These are phyloP conservation scores for Thalassoma bifasciatum DNA, from an alignment of 2,113 vertebrate species.

Conservation along the genomic window DNA sequence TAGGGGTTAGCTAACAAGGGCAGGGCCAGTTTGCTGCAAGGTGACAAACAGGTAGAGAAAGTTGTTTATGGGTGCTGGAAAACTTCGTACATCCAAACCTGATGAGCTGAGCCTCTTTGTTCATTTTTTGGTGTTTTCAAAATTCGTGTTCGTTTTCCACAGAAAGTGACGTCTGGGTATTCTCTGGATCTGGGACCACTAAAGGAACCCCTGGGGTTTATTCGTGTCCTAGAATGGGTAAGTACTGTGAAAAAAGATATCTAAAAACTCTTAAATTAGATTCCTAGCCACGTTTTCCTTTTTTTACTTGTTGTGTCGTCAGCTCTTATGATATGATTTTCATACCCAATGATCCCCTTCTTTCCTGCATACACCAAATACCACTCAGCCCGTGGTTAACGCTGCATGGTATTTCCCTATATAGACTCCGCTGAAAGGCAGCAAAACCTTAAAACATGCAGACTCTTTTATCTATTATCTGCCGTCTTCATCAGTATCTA, in stretches of 20 bases:
- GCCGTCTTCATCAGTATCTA: not conserved
- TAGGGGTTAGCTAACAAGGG: constrained; percentile 48
- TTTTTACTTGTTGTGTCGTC: not conserved
- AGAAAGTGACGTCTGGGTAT: constrained; percentile 75
- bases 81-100: too few relatives aligned
- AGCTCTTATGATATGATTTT: too few relatives aligned
- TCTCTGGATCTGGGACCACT: constrained; percentile 88
- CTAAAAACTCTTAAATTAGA: not conserved
- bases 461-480: not conserved
- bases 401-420: too few relatives aligned
- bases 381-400: too few relatives aligned
- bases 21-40: constrained; percentile 56
- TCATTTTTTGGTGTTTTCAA: not conserved
- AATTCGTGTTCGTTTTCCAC: not conserved
- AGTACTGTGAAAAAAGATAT: constrained; percentile 64
- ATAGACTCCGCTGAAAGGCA: too few relatives aligned
- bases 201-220: constrained; percentile 93
- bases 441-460: too few relatives aligned
- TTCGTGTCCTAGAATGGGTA: constrained; percentile 95
- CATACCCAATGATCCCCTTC: too few relatives aligned
- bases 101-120: not conserved
- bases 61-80: not conserved
- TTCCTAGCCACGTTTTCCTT: not conserved
- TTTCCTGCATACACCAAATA: too few relatives aligned
- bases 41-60: constrained; percentile 37